phyloP scores from a whole-genome alignment of 1,140 invertebrate genomes.

The Cydia fagiglandana region DNA sequence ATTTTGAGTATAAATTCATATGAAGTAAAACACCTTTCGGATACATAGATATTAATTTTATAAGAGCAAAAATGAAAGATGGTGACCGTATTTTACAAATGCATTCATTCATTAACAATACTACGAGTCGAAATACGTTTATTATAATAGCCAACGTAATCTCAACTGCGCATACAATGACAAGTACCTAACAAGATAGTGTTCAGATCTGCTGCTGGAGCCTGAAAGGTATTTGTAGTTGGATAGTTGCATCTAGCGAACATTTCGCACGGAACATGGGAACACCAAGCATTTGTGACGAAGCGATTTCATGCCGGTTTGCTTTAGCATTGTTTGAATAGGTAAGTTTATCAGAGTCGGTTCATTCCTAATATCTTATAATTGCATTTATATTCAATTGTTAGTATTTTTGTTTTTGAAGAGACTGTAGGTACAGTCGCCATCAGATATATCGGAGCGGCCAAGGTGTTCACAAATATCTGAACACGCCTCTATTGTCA shows the following conservation, averaged over 20 bases:
- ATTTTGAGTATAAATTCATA: too few species aligned
- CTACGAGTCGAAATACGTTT: not conserved
- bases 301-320: not conserved
- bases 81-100: too few species aligned
- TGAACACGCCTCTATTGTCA: too few species aligned
- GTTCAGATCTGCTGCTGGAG: not conserved
- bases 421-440: too few species aligned
- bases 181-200: slow-evolving; percentile 6
- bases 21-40: too few species aligned
- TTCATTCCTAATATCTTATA: not conserved
- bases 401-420: too few species aligned
- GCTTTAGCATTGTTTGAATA: slow-evolving; percentile 16
- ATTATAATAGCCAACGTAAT: not conserved
- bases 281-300: slow-evolving; percentile 13
- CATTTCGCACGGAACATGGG: slow-evolving; percentile 5
- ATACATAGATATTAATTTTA: too few species aligned
- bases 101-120: too few species aligned
- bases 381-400: not conserved
- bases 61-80: too few species aligned
- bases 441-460: too few species aligned
- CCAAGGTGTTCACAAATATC: too few species aligned
- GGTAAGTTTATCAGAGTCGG: not conserved
- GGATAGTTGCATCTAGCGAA: slow-evolving; percentile 1
- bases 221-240: slow-evolving; percentile 10
- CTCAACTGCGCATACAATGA: not conserved